phyloP scores from a whole-genome alignment of 1,140 invertebrate genomes.

The Onthophagus taurus region DNA sequence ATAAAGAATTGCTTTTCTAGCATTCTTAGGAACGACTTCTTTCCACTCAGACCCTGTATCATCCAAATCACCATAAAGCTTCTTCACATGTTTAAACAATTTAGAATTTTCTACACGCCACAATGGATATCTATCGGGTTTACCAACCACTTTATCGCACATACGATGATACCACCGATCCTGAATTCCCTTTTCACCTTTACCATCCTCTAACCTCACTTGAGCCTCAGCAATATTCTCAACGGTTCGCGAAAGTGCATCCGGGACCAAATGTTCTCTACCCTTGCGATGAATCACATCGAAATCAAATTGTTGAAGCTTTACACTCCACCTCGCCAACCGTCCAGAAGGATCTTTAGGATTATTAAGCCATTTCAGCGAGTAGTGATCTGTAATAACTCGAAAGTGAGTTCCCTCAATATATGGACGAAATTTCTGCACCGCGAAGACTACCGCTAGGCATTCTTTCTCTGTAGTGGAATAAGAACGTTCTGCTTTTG shows the following conservation, averaged over 20 bases:
- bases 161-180: neutral
- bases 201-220: neutral
- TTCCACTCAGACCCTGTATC: slow-evolving; percentile 19
- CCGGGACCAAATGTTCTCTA: slow-evolving; percentile 20
- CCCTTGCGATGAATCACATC: slow-evolving; percentile 18
- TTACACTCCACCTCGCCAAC: neutral
- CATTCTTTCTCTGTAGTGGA: slow-evolving; percentile 36
- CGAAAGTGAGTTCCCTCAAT: too few relatives aligned
- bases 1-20: slow-evolving; percentile 14
- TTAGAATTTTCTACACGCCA: neutral
- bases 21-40: slow-evolving; percentile 21
- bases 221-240: too few relatives aligned
- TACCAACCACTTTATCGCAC: neutral
- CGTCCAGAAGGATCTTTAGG: slow-evolving; percentile 13
- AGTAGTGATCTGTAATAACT: slow-evolving; percentile 18
- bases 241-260: slow-evolving; percentile 19
- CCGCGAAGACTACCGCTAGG: slow-evolving; percentile 35
- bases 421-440: slow-evolving; percentile 26
- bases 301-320: too few relatives aligned
- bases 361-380: slow-evolving; percentile 16
- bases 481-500: slow-evolving; percentile 32
- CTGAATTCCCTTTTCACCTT: neutral
- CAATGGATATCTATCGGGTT: neutral
- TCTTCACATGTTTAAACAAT: neutral
- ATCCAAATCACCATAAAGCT: neutral